A percentile compares a stretch with the other conserved stretches of the same genome.
phyloP scores from a whole-genome alignment of 2,113 vertebrate genomes.

The Embiotoca jacksoni region DNA sequence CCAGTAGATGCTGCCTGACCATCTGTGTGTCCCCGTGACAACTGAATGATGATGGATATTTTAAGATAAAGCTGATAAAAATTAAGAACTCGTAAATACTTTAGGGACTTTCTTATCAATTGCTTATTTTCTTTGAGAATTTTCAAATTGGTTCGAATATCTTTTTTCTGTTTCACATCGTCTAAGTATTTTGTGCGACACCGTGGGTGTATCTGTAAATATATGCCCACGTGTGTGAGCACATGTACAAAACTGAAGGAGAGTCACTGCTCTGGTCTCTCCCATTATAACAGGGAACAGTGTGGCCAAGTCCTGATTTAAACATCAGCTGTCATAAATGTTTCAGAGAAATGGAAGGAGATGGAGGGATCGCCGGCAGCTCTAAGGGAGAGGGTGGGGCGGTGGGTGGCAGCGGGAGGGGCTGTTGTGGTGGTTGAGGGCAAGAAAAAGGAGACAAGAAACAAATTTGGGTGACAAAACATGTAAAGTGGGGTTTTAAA shows the following conservation, averaged over 20 bases:
- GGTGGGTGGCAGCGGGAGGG: slow-evolving; percentile 14
- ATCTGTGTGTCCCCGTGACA: slow-evolving; percentile 9
- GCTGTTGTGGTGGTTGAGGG: background rate
- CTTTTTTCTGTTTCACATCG: background rate
- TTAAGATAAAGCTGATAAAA: slow-evolving; percentile 35
- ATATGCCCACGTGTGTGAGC: slow-evolving; percentile 13
- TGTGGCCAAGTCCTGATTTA: slow-evolving; percentile 77
- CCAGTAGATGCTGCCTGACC: slow-evolving; percentile 23
- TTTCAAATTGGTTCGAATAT: background rate
- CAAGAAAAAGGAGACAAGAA: background rate
- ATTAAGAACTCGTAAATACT: background rate
- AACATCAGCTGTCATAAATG: slow-evolving; percentile 83
- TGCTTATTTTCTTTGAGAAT: slow-evolving; percentile 3
- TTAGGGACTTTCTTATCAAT: slow-evolving; percentile 1
- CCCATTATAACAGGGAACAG: slow-evolving; percentile 60
- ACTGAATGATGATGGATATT: slow-evolving; percentile 29
- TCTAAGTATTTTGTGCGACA: background rate
- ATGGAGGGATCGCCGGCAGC: slow-evolving; percentile 50
- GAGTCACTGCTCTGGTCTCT: slow-evolving; percentile 35
- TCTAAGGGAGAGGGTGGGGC: slow-evolving; percentile 24
- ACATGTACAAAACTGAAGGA: slow-evolving; percentile 2
- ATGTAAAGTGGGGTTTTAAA: background rate
- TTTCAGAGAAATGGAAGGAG: slow-evolving; percentile 72
- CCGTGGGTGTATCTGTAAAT: background rate
- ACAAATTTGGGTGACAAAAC: slow-evolving; percentile 22